Base-by-base conservation (phyloP, 1,140 invertebrate genomes). In the Myzus persicae region DNA sequence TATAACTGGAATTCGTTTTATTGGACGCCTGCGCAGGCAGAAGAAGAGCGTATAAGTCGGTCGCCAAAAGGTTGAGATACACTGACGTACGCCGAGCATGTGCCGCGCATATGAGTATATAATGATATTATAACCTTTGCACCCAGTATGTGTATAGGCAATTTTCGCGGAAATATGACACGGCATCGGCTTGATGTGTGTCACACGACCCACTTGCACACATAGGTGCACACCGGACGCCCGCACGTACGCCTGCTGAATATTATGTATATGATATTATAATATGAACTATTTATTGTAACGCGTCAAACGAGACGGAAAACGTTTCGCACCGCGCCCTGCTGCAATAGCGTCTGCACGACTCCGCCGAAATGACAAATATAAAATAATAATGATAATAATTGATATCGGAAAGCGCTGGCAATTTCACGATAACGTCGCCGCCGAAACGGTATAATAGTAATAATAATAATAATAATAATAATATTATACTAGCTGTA, bases 361-460 rank as follows among this genome's bases (percentile, higher is more conserved):
- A n/a, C n/a, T 76, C 59, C 59, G 31, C 36, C 9, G 59, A 31
- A 14, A 67, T 9, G 26, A 67, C 59, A 67, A 67, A 59, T 59
- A 76, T 76, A 76, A 76, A 76, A 76, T n/a, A 14, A 67, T n/a
- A 67, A 67, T n/a, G 26, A 67, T 11, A 76, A 76, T n/a, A 76
- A 76, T 76, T 76, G 59, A 76, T n/a, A 76, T 76, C 59, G 59
- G 59, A 76, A 76, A 76, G 59, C 59, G 59, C 59, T 76, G 59
- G 59, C 31, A 76, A 76, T 36, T 76, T 76, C n/a, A 76, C 59
- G 59, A 76, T 76, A 76, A 76, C 59, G 59, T 31, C 59, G 31
- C 3, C 59, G 4, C 59, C 59, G 3, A 76, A 76, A 76, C 59
- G 59, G 59, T n/a, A 76, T 76, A 9, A 26, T 51, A 24, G 22